Base-by-base conservation (phyloP, 2,888 invertebrate species). In the Proisotoma minuta region DNA sequence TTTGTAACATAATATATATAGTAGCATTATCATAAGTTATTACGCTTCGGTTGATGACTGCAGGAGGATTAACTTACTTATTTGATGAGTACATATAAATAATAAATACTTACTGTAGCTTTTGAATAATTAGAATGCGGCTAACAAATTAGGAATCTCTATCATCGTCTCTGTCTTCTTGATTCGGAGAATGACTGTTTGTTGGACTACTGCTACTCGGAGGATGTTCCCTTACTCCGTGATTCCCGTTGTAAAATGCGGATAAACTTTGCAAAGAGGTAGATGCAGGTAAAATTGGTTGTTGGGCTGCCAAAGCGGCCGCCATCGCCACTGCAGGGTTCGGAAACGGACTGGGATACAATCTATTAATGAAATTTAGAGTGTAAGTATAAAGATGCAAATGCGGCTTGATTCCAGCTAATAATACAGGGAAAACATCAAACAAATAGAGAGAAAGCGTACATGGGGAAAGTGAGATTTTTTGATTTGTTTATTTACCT, bases 401-500 rank as follows among this genome's bases (percentile, higher is more conserved):
- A 18, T 5, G 43, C 15, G 18, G 20, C 43, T 18, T 12, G 34
- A 34, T 34, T 34, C 15, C 34, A 34, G 8, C 34, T 15, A 34
- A 34, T 15, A 34, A 34, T 15, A 15, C 34, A 10, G 34, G 34
- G 15, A 34, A 10, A 34, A 34, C 15, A 34, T 10, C 15, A 34
- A 8, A 34, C 8, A 8, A 34, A 34, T 34, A 10, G 15, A 34
- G 34, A 10, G 15, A 34, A 34, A 8, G 34, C 8, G 34, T 10
- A 34, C 8, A 34, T n/a, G n/a, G n/a, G n/a, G n/a, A n/a, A n/a
- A n/a, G n/a, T n/a, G n/a, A n/a, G n/a, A n/a, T n/a, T n/a, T 65
- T 62, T 52, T 68, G 62, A 29, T 69, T n/a, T n/a, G n/a, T n/a
- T n/a, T n/a, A n/a, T n/a, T n/a, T n/a, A 73, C 65, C 87, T 82